Base-by-base conservation (phyloP, 2,888 invertebrate species). In the Chironomus riparius region DNA sequence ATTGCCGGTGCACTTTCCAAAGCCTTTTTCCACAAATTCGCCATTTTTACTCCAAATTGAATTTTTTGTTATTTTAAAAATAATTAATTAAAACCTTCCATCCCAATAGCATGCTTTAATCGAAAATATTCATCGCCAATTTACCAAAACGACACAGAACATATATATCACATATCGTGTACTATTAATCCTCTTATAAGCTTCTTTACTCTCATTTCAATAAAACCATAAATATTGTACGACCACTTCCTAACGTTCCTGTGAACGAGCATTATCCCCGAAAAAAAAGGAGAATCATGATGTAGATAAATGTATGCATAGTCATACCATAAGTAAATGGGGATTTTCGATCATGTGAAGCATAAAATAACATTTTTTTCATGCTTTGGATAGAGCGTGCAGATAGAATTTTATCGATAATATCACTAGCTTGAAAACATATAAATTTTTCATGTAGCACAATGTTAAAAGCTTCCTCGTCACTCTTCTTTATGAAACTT, bases 141-240 rank as follows among this genome's bases (percentile, higher is more conserved):
- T 38, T 38, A 10, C 38, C 10, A 38, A 47, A 70, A 70, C 47
- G 18, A 70, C 47, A 15, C 13, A 62, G 15, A 21, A 62, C 4
- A 62, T 22, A 62, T 62, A 62, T 21, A 62, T 62, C 62, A 62
- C 62, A 62, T 62, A 62, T 62, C 62, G 62, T 62, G 62, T 62
- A 21, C 62, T 15, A 62, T 62, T 62, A 62, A 62, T 62, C 62
- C 62, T 62, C 62, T 18, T 18, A 22, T 62, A 62, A 62, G 62
- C 62, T 62, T 1, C 62, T 62, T 62, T 50, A 15, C n/a, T n/a
- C 10, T 22, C 62, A 22, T 62, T 62, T 62, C 62, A 18, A 22
- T 22, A 22, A 62, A 22, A 18, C 13, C 62, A 62, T 62, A 62
- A 62, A 62, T 62, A 62, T 62, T 62, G 22, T 18, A 62, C 62